phyloP scores from a whole-genome alignment of 1,140 invertebrate species.

The Carposina sasakii region DNA sequence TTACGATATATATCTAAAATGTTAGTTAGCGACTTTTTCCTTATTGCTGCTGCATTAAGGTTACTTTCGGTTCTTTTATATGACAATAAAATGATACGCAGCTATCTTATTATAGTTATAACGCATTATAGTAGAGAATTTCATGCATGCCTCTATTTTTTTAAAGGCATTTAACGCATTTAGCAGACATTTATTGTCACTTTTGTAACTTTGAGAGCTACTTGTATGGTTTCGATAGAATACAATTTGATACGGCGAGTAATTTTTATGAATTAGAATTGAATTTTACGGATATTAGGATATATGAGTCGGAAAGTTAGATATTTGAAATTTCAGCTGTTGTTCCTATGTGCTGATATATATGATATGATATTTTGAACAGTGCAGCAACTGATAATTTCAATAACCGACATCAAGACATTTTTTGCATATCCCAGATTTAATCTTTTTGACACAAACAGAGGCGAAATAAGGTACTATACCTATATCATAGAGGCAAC shows the following conservation, averaged over 20 bases:
- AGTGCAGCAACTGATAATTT: too few relatives aligned
- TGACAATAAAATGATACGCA: constrained; percentile 30
- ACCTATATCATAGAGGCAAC: too few relatives aligned
- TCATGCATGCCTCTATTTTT: constrained; percentile 53
- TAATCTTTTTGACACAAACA: too few relatives aligned
- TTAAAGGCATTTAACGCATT: constrained; percentile 33
- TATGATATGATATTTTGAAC: neutral
- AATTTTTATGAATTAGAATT: constrained; percentile 35
- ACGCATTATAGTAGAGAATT: constrained; percentile 47
- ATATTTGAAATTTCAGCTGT: too few relatives aligned
- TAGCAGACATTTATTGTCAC: constrained; percentile 40
- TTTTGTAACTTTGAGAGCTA: constrained; percentile 33
- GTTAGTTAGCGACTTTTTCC: neutral
- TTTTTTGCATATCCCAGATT: too few relatives aligned
- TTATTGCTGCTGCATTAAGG: neutral
- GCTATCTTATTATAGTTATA: constrained; percentile 53
- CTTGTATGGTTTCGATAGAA: constrained; percentile 39
- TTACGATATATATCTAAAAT: too few relatives aligned
- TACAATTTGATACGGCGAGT: constrained; percentile 44
- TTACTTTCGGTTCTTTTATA: neutral
- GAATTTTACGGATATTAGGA: constrained; percentile 14
- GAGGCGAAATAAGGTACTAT: too few relatives aligned
- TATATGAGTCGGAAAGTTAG: neutral
- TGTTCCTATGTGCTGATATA: too few relatives aligned
- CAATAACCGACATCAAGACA: too few relatives aligned